Evolutionary conservation across 2,888 invertebrate species (phyloP), one percentile per base, ranked within the genome.

Genomic region (Amaurobius ferox): DNA sequence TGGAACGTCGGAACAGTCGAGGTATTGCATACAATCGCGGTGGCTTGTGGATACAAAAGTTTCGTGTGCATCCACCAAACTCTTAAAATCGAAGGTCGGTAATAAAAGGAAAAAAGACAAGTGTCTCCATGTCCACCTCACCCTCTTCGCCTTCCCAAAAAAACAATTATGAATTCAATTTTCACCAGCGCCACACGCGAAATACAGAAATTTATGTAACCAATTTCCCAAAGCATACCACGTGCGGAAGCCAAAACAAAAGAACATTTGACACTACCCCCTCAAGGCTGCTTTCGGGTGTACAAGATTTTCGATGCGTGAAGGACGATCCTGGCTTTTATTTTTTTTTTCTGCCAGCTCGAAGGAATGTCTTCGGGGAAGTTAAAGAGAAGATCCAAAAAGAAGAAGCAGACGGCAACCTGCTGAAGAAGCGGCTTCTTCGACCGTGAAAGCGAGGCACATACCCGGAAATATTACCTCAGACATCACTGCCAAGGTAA

Each of bases 191-290:
- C n/a, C n/a, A n/a, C n/a, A n/a, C n/a, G n/a, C n/a, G n/a, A n/a
- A n/a, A n/a, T n/a, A n/a, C n/a, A n/a, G n/a, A n/a, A n/a, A n/a
- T n/a, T n/a, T n/a, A n/a, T n/a, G n/a, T n/a, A n/a, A n/a, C n/a
- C n/a, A n/a, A n/a, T n/a, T n/a, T n/a, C n/a, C n/a, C n/a, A n/a
- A n/a, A n/a, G n/a, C n/a, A n/a, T 35, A 35, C 11, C 6, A 35
- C 35, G n/a, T 16, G 44, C 16, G 44, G n/a, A 44, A 16, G 6
- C 6, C 44, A 44, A 44, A 44, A 44, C 44, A 44, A 44, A 44
- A 44, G 44, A 44, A 44, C 44, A n/a, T n/a, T n/a, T n/a, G n/a
- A n/a, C n/a, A 44, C 44, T 44, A 44, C 44, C 44, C 44, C 44
- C 44, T 44, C 44, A 44, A 44, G 44, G 44, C 44, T 44, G 44